Conservation (phyloP, 2,888 invertebrate species). For the Acronicta aceris region DNA sequence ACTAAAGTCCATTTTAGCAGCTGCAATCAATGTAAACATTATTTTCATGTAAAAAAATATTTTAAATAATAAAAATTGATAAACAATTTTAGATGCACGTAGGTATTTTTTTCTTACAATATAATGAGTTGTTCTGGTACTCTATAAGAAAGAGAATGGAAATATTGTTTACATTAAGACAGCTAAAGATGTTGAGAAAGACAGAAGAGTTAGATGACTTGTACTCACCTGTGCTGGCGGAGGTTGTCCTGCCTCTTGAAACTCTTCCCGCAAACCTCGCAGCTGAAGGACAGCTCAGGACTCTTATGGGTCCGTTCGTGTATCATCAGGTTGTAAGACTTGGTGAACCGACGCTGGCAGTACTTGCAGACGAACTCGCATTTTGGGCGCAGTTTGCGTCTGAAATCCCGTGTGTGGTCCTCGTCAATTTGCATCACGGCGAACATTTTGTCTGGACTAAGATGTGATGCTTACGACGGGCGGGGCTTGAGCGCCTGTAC, state of each 20-base stretch:
- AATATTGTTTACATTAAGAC: not conserved
- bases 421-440: slow-evolving; percentile 97
- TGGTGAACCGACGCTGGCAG: slow-evolving; percentile 99
- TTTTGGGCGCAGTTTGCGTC: slow-evolving; percentile 96
- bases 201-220: not conserved
- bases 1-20: not conserved
- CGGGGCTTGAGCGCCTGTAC: slow-evolving; percentile 86
- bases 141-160: no score
- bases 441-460: slow-evolving; percentile 92
- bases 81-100: no score
- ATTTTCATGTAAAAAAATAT: not conserved
- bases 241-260: slow-evolving; percentile 99
- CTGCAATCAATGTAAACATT: not conserved
- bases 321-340: slow-evolving; percentile 99
- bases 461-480: slow-evolving; percentile 85
- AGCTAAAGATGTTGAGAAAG: not conserved
- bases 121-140: no score
- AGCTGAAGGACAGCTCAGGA: slow-evolving; percentile 98
- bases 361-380: slow-evolving; percentile 99
- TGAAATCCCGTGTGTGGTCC: slow-evolving; percentile 95
- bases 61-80: not conserved
- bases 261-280: slow-evolving; percentile 99
- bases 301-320: slow-evolving; percentile 99
- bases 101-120: no score
- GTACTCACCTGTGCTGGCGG: slow-evolving; percentile 96